phyloP scores from a whole-genome alignment of 2,797 vertebrate genomes.

The Iguana delicatissima region DNA sequence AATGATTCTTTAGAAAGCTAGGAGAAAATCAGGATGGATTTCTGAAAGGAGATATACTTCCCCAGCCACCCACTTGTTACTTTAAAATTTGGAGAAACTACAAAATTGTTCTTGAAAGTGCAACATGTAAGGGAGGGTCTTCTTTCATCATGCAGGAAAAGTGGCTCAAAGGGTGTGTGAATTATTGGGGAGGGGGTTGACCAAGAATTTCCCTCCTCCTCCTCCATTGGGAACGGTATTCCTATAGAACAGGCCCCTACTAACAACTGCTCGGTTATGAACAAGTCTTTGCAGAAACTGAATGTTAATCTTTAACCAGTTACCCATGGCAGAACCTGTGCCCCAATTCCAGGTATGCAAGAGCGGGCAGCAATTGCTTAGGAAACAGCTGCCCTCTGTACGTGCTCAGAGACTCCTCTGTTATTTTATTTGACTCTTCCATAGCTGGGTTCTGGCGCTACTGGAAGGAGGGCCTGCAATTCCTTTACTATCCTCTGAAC shows the following conservation, averaged over 20 bases:
- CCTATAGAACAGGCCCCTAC: not conserved
- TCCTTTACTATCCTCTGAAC: no score
- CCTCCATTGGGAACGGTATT: not conserved
- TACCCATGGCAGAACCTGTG: not conserved
- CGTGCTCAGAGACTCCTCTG: not conserved
- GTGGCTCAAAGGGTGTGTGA: not conserved
- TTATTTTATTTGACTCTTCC: not conserved
- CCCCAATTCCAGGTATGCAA: not conserved
- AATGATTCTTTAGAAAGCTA: not conserved
- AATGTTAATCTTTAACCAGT: slow-evolving; percentile 4
- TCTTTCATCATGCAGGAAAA: not conserved
- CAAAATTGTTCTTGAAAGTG: not conserved
- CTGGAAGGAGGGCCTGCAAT: no score
- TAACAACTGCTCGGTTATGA: not conserved
- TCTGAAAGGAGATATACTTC: fast-evolving
- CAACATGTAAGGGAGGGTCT: no score
- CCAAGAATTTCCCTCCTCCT: not conserved
- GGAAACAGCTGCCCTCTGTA: not conserved
- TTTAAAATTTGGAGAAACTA: not conserved
- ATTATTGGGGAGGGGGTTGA: not conserved
- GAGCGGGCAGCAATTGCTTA: not conserved
- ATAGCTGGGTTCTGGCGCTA: not conserved
- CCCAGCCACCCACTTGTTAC: not conserved
- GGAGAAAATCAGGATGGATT: no score
- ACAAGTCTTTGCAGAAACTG: not conserved